Evolutionary conservation across 2,113 vertebrate genomes (phyloP).

Genomic region (Channa argus): DNA sequence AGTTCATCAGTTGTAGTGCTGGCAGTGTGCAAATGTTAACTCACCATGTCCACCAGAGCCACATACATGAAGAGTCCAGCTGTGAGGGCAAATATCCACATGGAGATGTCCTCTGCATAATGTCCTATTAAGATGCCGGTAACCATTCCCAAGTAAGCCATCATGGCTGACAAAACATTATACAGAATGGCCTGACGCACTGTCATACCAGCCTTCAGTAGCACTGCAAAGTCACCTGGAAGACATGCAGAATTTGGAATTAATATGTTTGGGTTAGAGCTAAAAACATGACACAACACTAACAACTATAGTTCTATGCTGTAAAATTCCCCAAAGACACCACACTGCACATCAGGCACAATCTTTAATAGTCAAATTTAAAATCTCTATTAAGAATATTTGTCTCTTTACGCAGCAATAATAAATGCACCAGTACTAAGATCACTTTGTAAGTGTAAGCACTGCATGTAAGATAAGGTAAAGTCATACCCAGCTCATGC

Average conservation of each 20-base stretch:
- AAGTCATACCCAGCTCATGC: slow-evolving; percentile 93
- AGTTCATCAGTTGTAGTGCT: too few species aligned
- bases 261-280: too few species aligned
- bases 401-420: too few species aligned
- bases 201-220: slow-evolving; percentile 97
- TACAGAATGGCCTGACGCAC: slow-evolving; percentile 96
- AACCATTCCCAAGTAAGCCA: slow-evolving; percentile 93
- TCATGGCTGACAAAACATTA: slow-evolving; percentile 93
- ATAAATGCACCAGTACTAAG: too few species aligned
- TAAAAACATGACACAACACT: too few species aligned
- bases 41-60: slow-evolving; percentile 98
- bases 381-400: too few species aligned
- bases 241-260: too few species aligned
- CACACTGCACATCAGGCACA: too few species aligned
- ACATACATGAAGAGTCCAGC: slow-evolving; percentile 98
- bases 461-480: neutral
- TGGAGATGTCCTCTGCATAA: slow-evolving; percentile 94
- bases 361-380: too few species aligned
- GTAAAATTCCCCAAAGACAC: too few species aligned
- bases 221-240: slow-evolving; percentile 95
- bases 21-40: slow-evolving; percentile 43
- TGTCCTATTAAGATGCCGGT: slow-evolving; percentile 95
- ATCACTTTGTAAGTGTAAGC: too few species aligned
- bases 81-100: slow-evolving; percentile 97
- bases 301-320: too few species aligned